These are phyloP conservation scores for Hexactinellida sp. DNA, from an alignment of 37 sponge, comb jelly and placozoan genomes.

Conservation along the genomic window DNA sequence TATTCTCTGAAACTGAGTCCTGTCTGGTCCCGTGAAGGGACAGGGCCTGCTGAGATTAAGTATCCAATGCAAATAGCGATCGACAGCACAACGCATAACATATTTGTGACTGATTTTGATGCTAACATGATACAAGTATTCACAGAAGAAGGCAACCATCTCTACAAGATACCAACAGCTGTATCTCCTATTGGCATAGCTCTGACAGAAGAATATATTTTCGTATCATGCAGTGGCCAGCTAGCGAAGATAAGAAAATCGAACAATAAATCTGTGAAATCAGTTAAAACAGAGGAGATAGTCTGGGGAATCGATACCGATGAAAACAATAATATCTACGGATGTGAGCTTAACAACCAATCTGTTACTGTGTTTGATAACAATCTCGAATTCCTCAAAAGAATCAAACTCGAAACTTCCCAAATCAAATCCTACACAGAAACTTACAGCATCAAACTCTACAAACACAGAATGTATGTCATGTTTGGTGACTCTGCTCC, in stretches of 20 bases:
- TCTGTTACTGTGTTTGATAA: background rate
- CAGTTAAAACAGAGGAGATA: background rate
- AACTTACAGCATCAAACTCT: background rate
- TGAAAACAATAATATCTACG: background rate
- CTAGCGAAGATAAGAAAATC: background rate
- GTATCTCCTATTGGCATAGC: background rate
- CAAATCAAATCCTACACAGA: background rate
- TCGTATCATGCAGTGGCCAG: background rate
- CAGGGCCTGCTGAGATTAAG: background rate
- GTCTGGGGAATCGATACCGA: constrained; percentile 5
- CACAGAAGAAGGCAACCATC: background rate
- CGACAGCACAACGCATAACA: background rate
- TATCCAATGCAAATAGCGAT: constrained; percentile 2
- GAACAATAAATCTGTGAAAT: background rate
- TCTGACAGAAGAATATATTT: background rate
- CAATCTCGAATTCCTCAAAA: constrained; percentile 9
- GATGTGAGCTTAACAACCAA: background rate
- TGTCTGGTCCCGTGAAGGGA: constrained; percentile 14
- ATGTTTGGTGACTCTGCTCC: background rate
- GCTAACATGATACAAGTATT: background rate
- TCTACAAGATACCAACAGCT: background rate
- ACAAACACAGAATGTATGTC: background rate
- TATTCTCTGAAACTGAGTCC: constrained; percentile 5
- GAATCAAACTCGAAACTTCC: background rate
- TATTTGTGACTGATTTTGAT: background rate